Base-by-base conservation (phyloP, 2,113 vertebrate species). In the Lampris incognitus region DNA sequence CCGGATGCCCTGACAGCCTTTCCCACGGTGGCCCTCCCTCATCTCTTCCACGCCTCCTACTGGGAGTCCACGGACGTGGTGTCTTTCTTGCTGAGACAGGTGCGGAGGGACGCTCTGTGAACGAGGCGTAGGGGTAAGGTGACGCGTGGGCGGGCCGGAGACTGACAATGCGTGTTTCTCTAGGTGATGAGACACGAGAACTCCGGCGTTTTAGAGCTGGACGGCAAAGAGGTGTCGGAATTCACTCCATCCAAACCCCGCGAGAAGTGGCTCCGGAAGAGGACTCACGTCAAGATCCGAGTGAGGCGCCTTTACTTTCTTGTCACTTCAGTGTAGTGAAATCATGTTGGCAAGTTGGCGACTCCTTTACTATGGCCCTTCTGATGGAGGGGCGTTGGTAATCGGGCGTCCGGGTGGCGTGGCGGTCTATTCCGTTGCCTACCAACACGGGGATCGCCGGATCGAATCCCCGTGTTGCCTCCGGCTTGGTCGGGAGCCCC, bases 11-110 rank as follows among this genome's bases (percentile, higher is more conserved):
- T 99, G 59, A 98, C 96, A 0, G 97, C 97, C 1, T 99, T 99
- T 73, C 98, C 98, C 0, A 98, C 97, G 0, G 95, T 97, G 51
- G 98, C 97, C 6, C 93, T 99, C 88, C 98, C 98, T 0, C 98
- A 99, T 72, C 97, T 99, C 82, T 99, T 99, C 92, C 98, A 99
- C 0, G 97, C 97, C 6, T 98, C 97, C 89, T 99, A 99, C 93
- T 99, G 98, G 98, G 97, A 99, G 78, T 99, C 98, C 0, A 98
- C 97, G 0, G 98, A 99, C 0, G 97, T 98, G 0, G 98, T 97
- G 67, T 97, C 98, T 63, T 98, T 99, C 87, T 87, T 99, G 38
- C 96, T 99, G 55, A 91, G 97, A 96, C 97, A 99, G 96, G 97
- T 98, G 4, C 1, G 2, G 6, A n/a, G 10, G 13, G 42, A 6